Evolutionary conservation across 2,113 vertebrate genomes (phyloP), one percentile per base, ranked within the genome.

Genomic region (Athene cunicularia): DNA sequence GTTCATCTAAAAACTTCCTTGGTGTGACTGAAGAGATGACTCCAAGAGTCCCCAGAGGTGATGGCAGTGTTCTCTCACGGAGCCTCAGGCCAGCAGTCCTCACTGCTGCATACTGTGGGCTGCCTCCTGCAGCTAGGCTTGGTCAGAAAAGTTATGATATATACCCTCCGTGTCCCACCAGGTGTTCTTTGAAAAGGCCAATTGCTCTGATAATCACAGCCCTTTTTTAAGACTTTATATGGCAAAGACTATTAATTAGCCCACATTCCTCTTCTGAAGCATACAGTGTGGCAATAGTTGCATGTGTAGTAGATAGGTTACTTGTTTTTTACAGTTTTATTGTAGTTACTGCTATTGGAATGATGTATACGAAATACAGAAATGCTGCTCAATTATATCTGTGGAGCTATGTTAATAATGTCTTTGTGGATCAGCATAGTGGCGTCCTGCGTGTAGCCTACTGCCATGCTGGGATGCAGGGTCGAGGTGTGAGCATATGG

Each of bases 91-190:
- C 45, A 28, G 43, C 37, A 19, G 26, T 18, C 41, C 6, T 2
- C 2, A 0, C 49, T 35, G 32, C 60, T 35, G 18, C 4, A 4
- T 2, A 2, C 28, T 17, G 22, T 9, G 37, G 18, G 24, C 50
- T 32, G 33, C 56, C 24, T 67, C 41, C 62, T 33, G 52, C 43
- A 26, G n/a, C 26, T 58, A 58, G 59, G 10, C 58, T 45, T 26
- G 33, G 33, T 33, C 71, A 49, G 53, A 28, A 22, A 22, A 32
- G 76, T 77, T 49, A 10, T 7, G 4, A 23, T 81, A 15, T 28
- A 2, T 33, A 24, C 6, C 6, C 6, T 39, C 12, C 24, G 13
- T 47, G 35, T 12, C n/a, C 19, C 32, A 41, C 30, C 0, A 0
- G 16, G 23, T 30, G 11, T 62, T 86, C 47, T 73, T 52, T 37